phyloP scores from a whole-genome alignment of 2,888 invertebrate species.

The Lordiphosa fenestrarum region DNA sequence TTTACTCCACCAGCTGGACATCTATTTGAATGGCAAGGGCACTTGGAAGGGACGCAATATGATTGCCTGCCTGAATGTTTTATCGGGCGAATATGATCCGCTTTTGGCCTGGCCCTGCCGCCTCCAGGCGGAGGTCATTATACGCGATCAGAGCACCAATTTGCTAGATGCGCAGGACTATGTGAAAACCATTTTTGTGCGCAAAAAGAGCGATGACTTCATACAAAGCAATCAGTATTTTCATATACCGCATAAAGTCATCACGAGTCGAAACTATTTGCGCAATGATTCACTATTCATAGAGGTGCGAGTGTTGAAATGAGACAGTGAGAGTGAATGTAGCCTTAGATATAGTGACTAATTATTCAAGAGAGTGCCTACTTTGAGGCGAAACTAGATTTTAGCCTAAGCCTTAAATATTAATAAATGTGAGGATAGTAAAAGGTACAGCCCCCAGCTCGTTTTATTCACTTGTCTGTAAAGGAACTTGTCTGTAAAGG shows the following conservation, averaged over 20 bases:
- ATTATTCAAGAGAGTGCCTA: neutral
- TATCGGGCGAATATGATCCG: conserved; percentile 87
- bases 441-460: too few species aligned
- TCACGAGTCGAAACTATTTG: conserved; percentile 76
- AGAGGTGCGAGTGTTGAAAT: conserved; percentile 76
- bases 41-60: conserved; percentile 89
- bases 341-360: neutral
- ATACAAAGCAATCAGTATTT: conserved; percentile 78
- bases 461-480: too few species aligned
- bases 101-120: conserved; percentile 88
- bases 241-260: conserved; percentile 78
- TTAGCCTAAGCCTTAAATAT: too few species aligned
- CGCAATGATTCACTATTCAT: conserved; percentile 78
- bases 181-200: conserved; percentile 84
- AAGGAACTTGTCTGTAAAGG: too few species aligned
- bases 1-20: conserved; percentile 82
- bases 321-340: neutral
- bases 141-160: conserved; percentile 84
- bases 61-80: conserved; percentile 85
- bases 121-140: conserved; percentile 84
- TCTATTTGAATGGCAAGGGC: conserved; percentile 87
- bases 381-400: neutral
- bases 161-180: conserved; percentile 82
- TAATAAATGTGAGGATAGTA: too few species aligned
- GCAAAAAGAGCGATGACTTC: conserved; percentile 80